phyloP scores from a whole-genome alignment of 30 jellyfish, hydroid and myxozoan genomes.

The Clytia hemisphaerica region DNA sequence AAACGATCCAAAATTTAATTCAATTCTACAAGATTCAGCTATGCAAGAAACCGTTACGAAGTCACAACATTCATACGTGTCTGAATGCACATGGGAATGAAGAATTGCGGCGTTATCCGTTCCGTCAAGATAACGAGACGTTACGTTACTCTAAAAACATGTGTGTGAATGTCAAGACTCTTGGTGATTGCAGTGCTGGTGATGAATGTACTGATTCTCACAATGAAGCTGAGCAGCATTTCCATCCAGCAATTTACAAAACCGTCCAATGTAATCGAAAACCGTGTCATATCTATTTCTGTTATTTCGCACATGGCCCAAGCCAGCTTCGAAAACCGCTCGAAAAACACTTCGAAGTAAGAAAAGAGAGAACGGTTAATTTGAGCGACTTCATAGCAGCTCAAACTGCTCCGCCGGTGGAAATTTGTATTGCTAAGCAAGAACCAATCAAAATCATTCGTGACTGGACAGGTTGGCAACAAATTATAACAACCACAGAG shows the following conservation, averaged over 20 bases:
- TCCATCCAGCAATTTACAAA: background rate
- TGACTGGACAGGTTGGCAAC: slow-evolving; percentile 22
- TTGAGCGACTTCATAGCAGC: background rate
- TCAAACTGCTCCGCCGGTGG: background rate
- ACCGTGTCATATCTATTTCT: background rate
- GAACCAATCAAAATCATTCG: background rate
- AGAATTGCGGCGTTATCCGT: slow-evolving; percentile 6
- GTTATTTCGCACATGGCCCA: slow-evolving; percentile 11
- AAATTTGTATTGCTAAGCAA: background rate
- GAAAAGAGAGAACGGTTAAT: background rate
- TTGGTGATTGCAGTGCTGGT: background rate
- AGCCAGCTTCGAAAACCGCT: background rate
- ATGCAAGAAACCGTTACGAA: slow-evolving; percentile 8
- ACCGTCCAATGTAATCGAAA: background rate
- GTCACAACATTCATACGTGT: background rate
- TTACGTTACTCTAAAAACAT: background rate
- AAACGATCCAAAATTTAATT: background rate
- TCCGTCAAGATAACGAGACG: background rate
- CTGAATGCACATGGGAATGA: slow-evolving; percentile 1
- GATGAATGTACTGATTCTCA: slow-evolving; percentile 8
- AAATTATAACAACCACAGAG: background rate
- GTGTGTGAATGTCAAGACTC: background rate
- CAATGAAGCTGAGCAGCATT: background rate
- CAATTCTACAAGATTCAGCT: background rate
- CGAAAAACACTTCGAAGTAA: background rate